Evolutionary conservation across 2,888 invertebrate species (phyloP).

Genomic region (Synanthedon tipuliformis): DNA sequence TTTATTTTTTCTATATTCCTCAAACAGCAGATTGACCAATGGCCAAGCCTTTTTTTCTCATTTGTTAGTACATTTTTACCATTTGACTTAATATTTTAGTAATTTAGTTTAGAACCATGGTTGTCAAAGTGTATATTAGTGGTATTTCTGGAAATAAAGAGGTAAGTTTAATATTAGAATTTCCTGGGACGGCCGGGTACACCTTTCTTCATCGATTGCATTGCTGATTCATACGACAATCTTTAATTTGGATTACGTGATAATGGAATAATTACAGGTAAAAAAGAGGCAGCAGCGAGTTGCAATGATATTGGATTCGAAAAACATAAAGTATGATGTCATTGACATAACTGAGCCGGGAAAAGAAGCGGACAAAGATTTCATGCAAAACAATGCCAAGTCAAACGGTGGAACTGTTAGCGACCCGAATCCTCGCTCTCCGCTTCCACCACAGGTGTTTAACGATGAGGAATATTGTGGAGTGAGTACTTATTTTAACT

Average conservation of each 20-base stretch:
- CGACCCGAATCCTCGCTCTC: constrained; percentile 79
- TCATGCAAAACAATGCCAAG: constrained; percentile 90
- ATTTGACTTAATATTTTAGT: constrained; percentile 34
- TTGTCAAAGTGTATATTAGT: constrained; percentile 90
- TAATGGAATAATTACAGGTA: constrained; percentile 73
- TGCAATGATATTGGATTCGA: constrained; percentile 92
- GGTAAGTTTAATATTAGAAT: constrained; percentile 74
- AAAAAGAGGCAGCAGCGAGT: constrained; percentile 96
- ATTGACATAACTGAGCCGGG: constrained; percentile 97
- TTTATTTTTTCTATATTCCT: constrained; percentile 2
- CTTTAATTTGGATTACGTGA: constrained; percentile 48
- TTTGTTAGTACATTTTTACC: constrained; percentile 33
- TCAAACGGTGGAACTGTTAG: constrained; percentile 79
- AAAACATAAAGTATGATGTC: constrained; percentile 87
- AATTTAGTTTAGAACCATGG: constrained; percentile 72
- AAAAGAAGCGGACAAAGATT: constrained; percentile 86
- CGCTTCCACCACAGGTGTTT: constrained; percentile 94
- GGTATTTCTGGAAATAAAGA: constrained; percentile 95
- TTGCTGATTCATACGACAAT: constrained; percentile 49
- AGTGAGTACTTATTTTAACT: constrained; percentile 64
- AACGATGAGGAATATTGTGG: constrained; percentile 94
- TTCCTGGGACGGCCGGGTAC: constrained; percentile 47
- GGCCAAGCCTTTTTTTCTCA: constrained; percentile 65
- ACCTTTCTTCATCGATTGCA: constrained; percentile 34
- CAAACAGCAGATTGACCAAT: constrained; percentile 39